These are phyloP conservation scores for Rhagium mordax DNA, from an alignment of 2,888 invertebrate species.

Conservation along the genomic window DNA sequence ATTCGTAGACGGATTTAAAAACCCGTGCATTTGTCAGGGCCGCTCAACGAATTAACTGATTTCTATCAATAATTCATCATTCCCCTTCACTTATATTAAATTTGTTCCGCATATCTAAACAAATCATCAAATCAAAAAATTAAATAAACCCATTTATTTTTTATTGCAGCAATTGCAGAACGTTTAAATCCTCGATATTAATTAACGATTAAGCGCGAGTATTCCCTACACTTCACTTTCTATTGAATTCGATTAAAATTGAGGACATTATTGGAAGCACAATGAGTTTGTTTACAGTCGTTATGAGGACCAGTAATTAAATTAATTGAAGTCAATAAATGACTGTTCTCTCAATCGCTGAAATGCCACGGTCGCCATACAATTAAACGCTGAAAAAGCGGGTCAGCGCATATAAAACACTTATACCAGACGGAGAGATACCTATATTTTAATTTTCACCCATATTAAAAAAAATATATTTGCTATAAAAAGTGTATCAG, in stretches of 20 bases:
- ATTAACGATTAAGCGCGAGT: neutral
- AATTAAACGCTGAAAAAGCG: neutral
- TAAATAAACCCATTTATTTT: neutral
- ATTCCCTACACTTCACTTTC: neutral
- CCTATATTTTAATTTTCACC: neutral
- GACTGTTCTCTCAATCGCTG: neutral
- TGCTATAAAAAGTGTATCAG: no score
- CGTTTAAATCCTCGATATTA: neutral
- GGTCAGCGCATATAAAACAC: neutral
- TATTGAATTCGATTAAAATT: neutral
- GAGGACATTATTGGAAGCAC: neutral
- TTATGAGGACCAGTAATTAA: neutral
- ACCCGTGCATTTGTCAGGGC: no score
- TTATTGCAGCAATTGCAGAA: neutral
- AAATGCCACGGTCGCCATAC: neutral
- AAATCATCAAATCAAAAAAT: neutral
- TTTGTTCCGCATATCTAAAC: neutral
- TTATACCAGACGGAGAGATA: neutral
- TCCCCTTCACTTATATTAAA: neutral
- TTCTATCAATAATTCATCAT: neutral
- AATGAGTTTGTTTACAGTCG: slow-evolving; percentile 13
- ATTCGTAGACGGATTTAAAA: no score
- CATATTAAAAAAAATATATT: no score
- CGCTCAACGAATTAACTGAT: neutral
- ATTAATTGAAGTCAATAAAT: slow-evolving; percentile 13